These are phyloP conservation scores for Pimpla rufipes DNA, from an alignment of 2,888 invertebrate genomes.

Conservation along the genomic window DNA sequence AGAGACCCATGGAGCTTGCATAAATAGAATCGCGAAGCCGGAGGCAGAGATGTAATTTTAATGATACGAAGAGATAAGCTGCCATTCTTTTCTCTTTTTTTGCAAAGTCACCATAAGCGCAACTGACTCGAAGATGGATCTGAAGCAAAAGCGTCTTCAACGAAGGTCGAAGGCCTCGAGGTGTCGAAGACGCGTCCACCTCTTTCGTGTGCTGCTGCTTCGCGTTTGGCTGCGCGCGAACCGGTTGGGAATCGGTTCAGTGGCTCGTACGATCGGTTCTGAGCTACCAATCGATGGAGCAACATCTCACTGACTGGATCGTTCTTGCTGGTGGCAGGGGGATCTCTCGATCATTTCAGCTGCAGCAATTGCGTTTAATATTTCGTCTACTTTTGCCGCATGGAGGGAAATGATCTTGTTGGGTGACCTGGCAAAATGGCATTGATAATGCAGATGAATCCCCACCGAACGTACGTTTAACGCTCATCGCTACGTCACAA, in stretches of 20 bases:
- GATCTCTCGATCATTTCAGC: background rate
- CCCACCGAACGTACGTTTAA: background rate
- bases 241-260: slow-evolving; percentile 17
- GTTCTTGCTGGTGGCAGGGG: background rate
- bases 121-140: background rate
- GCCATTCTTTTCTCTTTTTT: too few relatives aligned
- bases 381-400: too few relatives aligned
- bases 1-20: background rate
- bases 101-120: background rate
- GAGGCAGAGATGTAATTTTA: background rate
- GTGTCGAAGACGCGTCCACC: slow-evolving; percentile 49
- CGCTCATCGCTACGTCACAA: background rate
- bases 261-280: background rate
- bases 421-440: too few relatives aligned
- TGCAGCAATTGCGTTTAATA: too few relatives aligned
- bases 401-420: too few relatives aligned
- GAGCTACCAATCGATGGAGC: background rate
- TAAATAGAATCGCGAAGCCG: background rate
- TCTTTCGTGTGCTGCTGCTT: slow-evolving; percentile 15
- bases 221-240: background rate
- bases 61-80: background rate
- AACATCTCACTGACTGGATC: background rate
- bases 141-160: too few relatives aligned
- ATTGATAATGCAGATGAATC: too few relatives aligned
- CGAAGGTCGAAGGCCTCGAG: slow-evolving; percentile 39